phyloP scores from a whole-genome alignment of 2,113 vertebrate genomes.

The Chascanopsetta lugubris region DNA sequence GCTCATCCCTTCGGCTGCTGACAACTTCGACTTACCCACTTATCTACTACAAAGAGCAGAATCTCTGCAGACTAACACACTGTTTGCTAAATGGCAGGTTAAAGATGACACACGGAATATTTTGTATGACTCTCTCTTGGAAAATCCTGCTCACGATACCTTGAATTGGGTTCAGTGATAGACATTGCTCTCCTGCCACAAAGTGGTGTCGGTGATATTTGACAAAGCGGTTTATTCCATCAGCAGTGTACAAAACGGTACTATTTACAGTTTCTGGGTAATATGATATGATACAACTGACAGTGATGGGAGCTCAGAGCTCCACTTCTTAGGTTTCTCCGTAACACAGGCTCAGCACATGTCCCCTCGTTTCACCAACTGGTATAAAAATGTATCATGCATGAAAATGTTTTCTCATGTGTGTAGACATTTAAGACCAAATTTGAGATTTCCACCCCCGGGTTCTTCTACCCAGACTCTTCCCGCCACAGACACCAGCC shows the following conservation, averaged over 20 bases:
- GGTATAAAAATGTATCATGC: not conserved
- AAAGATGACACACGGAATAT: too few species aligned
- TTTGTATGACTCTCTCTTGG: too few species aligned
- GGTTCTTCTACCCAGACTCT: not conserved
- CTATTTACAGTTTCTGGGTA: slow-evolving; percentile 29
- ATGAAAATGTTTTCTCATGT: not conserved
- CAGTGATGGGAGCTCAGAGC: not conserved
- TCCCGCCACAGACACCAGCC: not conserved
- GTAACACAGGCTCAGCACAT: not conserved
- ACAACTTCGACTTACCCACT: too few species aligned
- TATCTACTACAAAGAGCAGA: too few species aligned
- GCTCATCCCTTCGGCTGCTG: too few species aligned
- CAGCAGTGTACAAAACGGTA: slow-evolving; percentile 14
- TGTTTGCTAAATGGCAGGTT: too few species aligned
- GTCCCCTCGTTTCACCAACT: not conserved
- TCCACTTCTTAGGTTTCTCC: not conserved
- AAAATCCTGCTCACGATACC: too few species aligned
- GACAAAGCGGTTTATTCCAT: slow-evolving; percentile 18
- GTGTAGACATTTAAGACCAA: not conserved
- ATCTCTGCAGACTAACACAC: too few species aligned
- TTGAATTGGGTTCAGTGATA: too few species aligned
- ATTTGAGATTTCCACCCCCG: not conserved
- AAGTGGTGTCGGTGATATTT: not conserved
- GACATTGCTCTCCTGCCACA: too few species aligned
- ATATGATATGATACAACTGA: not conserved